phyloP scores from a whole-genome alignment of 2,113 vertebrate species.

The Dicentrarchus labrax region DNA sequence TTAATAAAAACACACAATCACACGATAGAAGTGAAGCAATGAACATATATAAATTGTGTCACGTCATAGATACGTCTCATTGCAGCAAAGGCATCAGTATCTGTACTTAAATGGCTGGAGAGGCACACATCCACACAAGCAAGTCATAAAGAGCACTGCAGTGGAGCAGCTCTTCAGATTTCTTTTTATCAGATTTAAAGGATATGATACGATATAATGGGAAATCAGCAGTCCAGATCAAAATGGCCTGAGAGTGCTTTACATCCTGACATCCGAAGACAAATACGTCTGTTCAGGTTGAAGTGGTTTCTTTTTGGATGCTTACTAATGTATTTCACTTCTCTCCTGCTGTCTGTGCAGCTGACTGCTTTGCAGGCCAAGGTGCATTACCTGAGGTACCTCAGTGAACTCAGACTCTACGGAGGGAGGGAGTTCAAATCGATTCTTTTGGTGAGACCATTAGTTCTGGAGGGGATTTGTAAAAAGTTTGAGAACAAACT shows the following conservation, averaged over 20 bases:
- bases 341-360: conserved; percentile 78
- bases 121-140: not conserved
- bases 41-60: not conserved
- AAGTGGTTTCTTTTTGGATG: conserved; percentile 35
- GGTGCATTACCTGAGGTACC: conserved; percentile 98
- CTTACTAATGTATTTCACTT: conserved; percentile 32
- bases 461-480: not conserved
- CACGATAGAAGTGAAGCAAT: not conserved
- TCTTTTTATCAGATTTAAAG: conserved; percentile 48
- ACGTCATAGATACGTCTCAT: not conserved
- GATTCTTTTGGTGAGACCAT: conserved; percentile 90
- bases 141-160: conserved; percentile 18
- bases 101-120: conserved; percentile 1
- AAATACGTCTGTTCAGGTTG: conserved; percentile 23
- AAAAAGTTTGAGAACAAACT: not conserved
- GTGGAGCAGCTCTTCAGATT: conserved; percentile 25
- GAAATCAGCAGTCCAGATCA: conserved; percentile 58
- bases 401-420: conserved; percentile 95
- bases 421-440: conserved; percentile 96
- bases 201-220: conserved; percentile 59
- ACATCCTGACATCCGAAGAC: conserved; percentile 43
- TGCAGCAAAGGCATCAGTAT: not conserved
- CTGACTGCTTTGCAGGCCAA: conserved; percentile 97
- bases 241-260: conserved; percentile 48
- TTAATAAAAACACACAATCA: not conserved